Conservation (phyloP, 2,888 invertebrate species). For the Chamaedrilus cognettii region DNA sequence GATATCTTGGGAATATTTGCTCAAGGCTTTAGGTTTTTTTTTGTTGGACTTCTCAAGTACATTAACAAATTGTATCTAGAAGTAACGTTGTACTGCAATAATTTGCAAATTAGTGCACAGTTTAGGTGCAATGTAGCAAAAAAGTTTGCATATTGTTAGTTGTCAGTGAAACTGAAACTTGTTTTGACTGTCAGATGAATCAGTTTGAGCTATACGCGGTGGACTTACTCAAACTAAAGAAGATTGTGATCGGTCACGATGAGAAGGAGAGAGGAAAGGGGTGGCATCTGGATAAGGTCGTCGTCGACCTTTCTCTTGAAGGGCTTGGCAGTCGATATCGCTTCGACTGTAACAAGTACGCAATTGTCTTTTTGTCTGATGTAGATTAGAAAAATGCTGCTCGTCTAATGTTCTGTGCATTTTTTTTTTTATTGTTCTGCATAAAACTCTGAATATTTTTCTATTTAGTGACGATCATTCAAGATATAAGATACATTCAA, state of each 20-base stretch:
- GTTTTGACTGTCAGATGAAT: neutral
- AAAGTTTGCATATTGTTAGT: neutral
- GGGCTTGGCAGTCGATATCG: neutral
- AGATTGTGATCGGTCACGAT: conserved; percentile 48
- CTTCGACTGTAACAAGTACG: neutral
- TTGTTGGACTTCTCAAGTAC: no score
- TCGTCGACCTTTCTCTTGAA: conserved; percentile 30
- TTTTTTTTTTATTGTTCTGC: neutral
- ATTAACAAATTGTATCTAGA: no score
- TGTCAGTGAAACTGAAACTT: neutral
- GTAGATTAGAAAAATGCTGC: neutral
- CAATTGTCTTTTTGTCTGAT: neutral
- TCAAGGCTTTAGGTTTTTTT: no score
- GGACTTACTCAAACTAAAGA: conserved; percentile 31
- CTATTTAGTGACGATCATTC: no score
- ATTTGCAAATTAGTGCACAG: no score
- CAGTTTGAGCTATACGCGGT: conserved; percentile 35
- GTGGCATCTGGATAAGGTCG: conserved; percentile 50
- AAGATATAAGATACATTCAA: no score
- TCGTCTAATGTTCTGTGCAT: neutral
- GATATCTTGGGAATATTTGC: no score
- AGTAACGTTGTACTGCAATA: no score
- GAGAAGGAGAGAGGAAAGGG: conserved; percentile 41
- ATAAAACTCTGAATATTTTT: neutral
- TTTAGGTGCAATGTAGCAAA: no score